Evolutionary conservation across 2,113 vertebrate species (phyloP), one percentile per base, ranked within the genome.

Genomic region (Hippocampus mohnikei): DNA sequence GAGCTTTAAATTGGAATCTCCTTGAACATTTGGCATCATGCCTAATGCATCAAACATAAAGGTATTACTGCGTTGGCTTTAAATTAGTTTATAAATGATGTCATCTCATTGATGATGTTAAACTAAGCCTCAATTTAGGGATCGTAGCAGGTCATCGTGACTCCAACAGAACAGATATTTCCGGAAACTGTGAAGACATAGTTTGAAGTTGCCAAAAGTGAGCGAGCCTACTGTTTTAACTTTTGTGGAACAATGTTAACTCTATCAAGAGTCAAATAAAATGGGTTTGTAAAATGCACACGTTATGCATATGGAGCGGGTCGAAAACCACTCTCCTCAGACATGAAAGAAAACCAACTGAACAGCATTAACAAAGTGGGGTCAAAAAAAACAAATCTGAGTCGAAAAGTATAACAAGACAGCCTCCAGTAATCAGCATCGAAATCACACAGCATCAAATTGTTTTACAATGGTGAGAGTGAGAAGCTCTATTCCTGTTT

Each of bases 401-500:
- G 10, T 53, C 5, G 8, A n/a, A 53, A 21, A n/a, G 8, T 56
- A 11, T 56, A 5, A 59, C 56, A 15, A 58, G 5, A 29, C 5
- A 15, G 1, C 25, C 1, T 29, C 25, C 25, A 59, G 1, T 29
- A 5, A 52, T 7, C 13, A n/a, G 8, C 21, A 23, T 33, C 29
- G 21, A 21, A 53, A 53, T 23, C 7, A 59, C 25, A 59, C 27
- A 33, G 15, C 27, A 33, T 29, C 7, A 2, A 33, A 60, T 18
- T 71, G 72, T 69, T 83, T 76, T 65, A 74, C 80, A 65, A 5
- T 16, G 55, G 52, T 69, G 72, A 77, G 67, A 80, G 75, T 71
- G 62, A 81, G 71, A 81, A 81, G 71, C 81, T 76, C 79, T 8
- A 82, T 83, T 82, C 73, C 72, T 76, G 66, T 72, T 83, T 89